These are phyloP conservation scores for Sebastiscus albofasciatus DNA, from an alignment of 2,797 vertebrate genomes.

Conservation along the genomic window DNA sequence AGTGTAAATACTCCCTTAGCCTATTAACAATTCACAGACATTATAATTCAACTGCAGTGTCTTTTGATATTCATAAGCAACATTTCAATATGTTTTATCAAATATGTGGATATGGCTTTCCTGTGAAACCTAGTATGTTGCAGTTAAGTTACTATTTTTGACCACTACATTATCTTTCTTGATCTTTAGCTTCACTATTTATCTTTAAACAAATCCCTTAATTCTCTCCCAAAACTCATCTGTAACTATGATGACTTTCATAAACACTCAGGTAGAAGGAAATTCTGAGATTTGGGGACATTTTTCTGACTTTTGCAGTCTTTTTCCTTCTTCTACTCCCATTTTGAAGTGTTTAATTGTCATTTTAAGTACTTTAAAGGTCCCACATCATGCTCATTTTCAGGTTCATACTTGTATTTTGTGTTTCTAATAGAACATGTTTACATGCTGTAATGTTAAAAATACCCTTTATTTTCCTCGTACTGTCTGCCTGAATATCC, in stretches of 20 bases:
- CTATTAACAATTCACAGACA: slow-evolving; percentile 48
- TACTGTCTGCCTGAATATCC: too few relatives aligned
- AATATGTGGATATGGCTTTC: not conserved
- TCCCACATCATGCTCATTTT: too few relatives aligned
- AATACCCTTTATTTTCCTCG: too few relatives aligned
- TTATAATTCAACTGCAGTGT: slow-evolving; percentile 14
- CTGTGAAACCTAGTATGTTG: not conserved
- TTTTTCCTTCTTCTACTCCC: not conserved
- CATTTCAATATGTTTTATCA: not conserved
- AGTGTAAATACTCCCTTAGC: slow-evolving; percentile 43
- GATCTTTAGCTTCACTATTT: not conserved
- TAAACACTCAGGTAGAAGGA: not conserved
- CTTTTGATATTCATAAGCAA: slow-evolving; percentile 23
- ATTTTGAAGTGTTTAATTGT: too few relatives aligned
- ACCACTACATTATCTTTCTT: not conserved
- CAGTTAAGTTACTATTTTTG: not conserved
- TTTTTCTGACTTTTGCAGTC: not conserved
- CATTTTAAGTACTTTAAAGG: not conserved
- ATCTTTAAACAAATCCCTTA: not conserved
- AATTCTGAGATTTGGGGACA: not conserved
- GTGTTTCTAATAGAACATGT: too few relatives aligned
- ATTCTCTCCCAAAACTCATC: not conserved
- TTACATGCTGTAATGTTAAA: too few relatives aligned
- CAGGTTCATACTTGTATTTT: too few relatives aligned
- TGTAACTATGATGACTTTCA: not conserved